Evolutionary conservation across 2,797 vertebrate genomes (phyloP).

Genomic region (Trachurus trachurus): DNA sequence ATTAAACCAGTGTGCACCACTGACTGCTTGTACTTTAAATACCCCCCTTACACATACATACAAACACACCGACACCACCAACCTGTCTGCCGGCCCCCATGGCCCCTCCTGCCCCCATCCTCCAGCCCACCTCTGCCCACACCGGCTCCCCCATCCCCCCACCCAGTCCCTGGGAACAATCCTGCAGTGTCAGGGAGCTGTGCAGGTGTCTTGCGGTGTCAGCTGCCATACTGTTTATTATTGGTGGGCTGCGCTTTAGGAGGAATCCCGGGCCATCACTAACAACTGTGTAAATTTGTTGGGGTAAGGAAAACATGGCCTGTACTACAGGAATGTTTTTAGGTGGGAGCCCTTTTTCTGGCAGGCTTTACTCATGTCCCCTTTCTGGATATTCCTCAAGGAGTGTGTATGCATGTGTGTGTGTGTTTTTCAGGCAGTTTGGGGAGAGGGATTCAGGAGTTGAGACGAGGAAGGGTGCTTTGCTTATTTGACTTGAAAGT

Average conservation of each 20-base stretch:
- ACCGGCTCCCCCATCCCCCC: slow-evolving; percentile 23
- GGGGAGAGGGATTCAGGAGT: slow-evolving; percentile 34
- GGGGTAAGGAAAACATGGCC: slow-evolving; percentile 91
- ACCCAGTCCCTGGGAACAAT: slow-evolving; percentile 84
- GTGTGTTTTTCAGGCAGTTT: slow-evolving; percentile 34
- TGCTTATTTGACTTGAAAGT: slow-evolving; percentile 89
- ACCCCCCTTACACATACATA: not conserved
- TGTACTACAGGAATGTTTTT: slow-evolving; percentile 81
- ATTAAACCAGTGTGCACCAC: not conserved
- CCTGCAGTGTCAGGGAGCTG: slow-evolving; percentile 85
- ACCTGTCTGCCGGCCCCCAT: slow-evolving; percentile 25
- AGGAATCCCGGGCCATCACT: slow-evolving; percentile 88
- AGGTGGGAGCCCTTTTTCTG: slow-evolving; percentile 85
- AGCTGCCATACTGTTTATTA: slow-evolving; percentile 91
- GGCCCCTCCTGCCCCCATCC: slow-evolving; percentile 25
- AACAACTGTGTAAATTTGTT: slow-evolving; percentile 90
- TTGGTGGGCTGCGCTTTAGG: slow-evolving; percentile 85
- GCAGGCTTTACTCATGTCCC: slow-evolving; percentile 73
- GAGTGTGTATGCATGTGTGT: slow-evolving; percentile 26
- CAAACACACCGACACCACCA: slow-evolving; percentile 22
- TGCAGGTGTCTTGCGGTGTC: slow-evolving; percentile 92
- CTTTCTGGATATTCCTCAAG: slow-evolving; percentile 84
- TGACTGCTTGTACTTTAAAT: slow-evolving; percentile 9
- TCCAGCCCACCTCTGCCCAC: slow-evolving; percentile 45
- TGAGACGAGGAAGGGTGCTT: slow-evolving; percentile 43